A percentile compares a stretch with the other conserved stretches of the same genome.
phyloP scores from a whole-genome alignment of 2,888 invertebrate genomes.

The Ypsolopha scabrella region DNA sequence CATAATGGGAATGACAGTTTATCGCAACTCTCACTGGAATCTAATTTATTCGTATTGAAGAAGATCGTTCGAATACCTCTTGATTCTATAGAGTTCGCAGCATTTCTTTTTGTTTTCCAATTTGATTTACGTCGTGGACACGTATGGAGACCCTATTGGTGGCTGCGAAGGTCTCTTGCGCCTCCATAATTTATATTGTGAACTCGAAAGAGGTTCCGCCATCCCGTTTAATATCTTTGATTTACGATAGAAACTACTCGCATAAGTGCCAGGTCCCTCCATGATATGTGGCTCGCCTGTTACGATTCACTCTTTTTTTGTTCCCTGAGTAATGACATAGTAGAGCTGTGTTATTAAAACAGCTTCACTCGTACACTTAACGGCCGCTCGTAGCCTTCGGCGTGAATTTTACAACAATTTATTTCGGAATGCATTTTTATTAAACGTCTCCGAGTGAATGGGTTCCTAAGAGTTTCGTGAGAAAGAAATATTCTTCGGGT shows the following conservation, averaged over 20 bases:
- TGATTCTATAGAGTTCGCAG: too few species aligned
- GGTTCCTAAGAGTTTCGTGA: constrained; percentile 24
- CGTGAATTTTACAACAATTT: constrained; percentile 48
- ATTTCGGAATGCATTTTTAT: constrained; percentile 44
- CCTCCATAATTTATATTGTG: constrained; percentile 65
- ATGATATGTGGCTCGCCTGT: constrained; percentile 63
- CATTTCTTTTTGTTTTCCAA: constrained; percentile 15
- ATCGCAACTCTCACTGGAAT: background rate
- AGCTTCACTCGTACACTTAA: constrained; percentile 26
- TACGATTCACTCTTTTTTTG: constrained; percentile 53
- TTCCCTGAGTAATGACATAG: constrained; percentile 62
- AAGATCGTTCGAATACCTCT: background rate
- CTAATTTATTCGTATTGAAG: background rate
- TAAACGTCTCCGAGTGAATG: constrained; percentile 14
- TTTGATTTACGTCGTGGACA: constrained; percentile 45
- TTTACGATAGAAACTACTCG: constrained; percentile 67
- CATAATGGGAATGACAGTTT: background rate
- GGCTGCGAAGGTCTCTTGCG: constrained; percentile 53
- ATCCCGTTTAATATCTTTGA: constrained; percentile 69
- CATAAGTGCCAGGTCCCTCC: constrained; percentile 60
- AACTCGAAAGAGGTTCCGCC: constrained; percentile 68
- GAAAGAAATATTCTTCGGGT: constrained; percentile 13
- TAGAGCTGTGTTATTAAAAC: constrained; percentile 59
- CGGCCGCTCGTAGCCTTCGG: constrained; percentile 30
- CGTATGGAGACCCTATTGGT: constrained; percentile 55